These are phyloP conservation scores for Nerophis ophidion DNA, from an alignment of 2,113 vertebrate genomes.

Conservation along the genomic window DNA sequence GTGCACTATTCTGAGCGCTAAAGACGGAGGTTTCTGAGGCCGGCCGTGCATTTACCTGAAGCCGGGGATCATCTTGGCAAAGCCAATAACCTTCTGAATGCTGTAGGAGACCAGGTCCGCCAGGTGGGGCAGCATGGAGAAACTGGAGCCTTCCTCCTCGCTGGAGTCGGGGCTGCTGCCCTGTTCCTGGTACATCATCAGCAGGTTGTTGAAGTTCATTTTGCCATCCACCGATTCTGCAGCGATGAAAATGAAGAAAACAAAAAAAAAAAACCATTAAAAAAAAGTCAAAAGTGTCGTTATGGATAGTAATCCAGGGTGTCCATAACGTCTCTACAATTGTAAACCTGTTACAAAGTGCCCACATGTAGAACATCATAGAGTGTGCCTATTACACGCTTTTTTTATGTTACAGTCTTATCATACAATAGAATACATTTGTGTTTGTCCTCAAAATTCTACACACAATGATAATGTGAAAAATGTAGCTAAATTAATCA, in stretches of 20 bases:
- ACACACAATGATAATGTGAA: no score
- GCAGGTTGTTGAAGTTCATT: conserved; percentile 75
- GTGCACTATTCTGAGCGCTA: neutral
- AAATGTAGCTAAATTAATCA: no score
- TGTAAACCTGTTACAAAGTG: no score
- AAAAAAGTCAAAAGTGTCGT: neutral
- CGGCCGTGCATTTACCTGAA: conserved; percentile 77
- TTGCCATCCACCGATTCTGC: conserved; percentile 75
- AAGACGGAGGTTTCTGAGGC: no score
- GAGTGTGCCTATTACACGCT: no score
- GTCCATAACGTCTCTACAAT: no score
- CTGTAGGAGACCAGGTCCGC: conserved; percentile 96
- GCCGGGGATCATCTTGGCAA: conserved; percentile 97
- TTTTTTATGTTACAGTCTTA: no score
- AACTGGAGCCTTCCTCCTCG: conserved; percentile 66
- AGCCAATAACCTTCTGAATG: conserved; percentile 96
- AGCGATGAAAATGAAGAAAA: neutral
- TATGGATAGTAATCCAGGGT: no score
- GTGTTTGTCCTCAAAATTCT: no score
- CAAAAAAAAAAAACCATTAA: neutral
- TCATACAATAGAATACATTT: no score
- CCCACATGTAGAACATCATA: no score
- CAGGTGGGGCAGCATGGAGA: conserved; percentile 93
- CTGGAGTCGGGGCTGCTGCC: conserved; percentile 71
- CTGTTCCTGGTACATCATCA: conserved; percentile 76